phyloP scores from a whole-genome alignment of 2,888 invertebrate genomes.

The Pasiphila rectangulata region DNA sequence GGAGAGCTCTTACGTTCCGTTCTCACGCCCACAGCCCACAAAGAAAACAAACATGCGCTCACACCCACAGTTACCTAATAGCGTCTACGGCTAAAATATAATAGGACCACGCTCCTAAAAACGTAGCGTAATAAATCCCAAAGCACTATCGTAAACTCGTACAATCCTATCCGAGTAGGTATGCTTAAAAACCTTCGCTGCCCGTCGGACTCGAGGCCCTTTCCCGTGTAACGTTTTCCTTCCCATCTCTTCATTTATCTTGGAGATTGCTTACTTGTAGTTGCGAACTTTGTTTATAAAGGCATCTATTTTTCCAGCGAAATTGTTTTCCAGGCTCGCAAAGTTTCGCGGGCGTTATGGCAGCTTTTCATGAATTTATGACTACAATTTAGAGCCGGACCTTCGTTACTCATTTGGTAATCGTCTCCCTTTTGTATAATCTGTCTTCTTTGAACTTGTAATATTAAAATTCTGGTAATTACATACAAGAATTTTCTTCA shows the following conservation, averaged over 20 bases:
- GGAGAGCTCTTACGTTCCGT: slow-evolving; percentile 21
- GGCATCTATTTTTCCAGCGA: slow-evolving; percentile 34
- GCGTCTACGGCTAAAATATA: slow-evolving; percentile 16
- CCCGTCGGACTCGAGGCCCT: slow-evolving; percentile 32
- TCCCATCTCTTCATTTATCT: slow-evolving; percentile 37
- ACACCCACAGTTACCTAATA: slow-evolving; percentile 1
- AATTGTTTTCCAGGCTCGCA: slow-evolving; percentile 31
- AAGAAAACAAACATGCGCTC: slow-evolving; percentile 24
- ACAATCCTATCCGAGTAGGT: slow-evolving; percentile 43
- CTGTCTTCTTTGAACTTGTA: slow-evolving; percentile 24
- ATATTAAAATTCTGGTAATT: slow-evolving; percentile 25
- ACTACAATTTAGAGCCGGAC: slow-evolving; percentile 19
- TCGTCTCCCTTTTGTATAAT: slow-evolving; percentile 25
- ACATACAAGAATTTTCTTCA: slow-evolving; percentile 20
- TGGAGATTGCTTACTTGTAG: slow-evolving; percentile 36
- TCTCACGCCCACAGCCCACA: slow-evolving; percentile 28
- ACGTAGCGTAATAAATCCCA: slow-evolving; percentile 40
- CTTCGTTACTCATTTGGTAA: slow-evolving; percentile 26
- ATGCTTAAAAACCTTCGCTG: slow-evolving; percentile 39
- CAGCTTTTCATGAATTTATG: slow-evolving; percentile 24
- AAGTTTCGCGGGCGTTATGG: slow-evolving; percentile 21
- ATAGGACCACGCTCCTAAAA: slow-evolving; percentile 35
- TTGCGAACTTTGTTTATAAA: slow-evolving; percentile 37
- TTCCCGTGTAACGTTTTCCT: slow-evolving; percentile 33
- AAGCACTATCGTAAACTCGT: slow-evolving; percentile 41